Evolutionary conservation across 2,113 vertebrate species (phyloP).

Genomic region (Thermophis baileyi): DNA sequence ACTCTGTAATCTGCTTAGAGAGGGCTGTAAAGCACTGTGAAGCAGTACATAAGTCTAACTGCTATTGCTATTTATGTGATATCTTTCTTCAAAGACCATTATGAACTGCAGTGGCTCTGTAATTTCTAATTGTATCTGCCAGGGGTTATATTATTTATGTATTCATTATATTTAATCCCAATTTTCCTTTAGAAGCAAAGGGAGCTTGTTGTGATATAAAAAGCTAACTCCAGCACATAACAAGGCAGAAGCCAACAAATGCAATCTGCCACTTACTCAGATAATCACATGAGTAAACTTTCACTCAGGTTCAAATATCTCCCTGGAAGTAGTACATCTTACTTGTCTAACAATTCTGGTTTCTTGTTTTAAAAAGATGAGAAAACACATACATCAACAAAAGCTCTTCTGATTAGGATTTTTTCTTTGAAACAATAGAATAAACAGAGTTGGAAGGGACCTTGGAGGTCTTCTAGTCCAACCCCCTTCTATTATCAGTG

Average conservation of each 20-base stretch:
- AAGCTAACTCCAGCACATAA: neutral
- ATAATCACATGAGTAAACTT: neutral
- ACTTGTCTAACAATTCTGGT: conserved; percentile 12
- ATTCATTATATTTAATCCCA: neutral
- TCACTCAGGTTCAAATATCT: neutral
- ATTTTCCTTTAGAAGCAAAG: neutral
- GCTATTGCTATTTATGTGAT: neutral
- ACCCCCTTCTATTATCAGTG: too few species aligned
- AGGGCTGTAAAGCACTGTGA: too few species aligned
- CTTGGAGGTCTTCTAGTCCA: too few species aligned
- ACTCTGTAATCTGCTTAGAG: too few species aligned
- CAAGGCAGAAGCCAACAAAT: neutral
- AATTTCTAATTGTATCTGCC: neutral
- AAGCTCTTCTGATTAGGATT: conserved; percentile 47
- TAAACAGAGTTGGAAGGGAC: too few species aligned
- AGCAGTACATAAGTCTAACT: too few species aligned
- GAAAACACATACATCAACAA: conserved; percentile 34
- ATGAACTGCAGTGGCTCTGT: neutral
- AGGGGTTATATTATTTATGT: neutral
- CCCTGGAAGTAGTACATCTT: conserved; percentile 16
- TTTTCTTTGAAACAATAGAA: conserved; percentile 42
- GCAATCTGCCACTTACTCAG: neutral
- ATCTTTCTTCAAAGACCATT: neutral
- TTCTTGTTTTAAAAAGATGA: neutral
- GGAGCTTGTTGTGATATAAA: neutral